Evolutionary conservation across 2,888 invertebrate species (phyloP).

Genomic region (Pristionchus fissidentatus): DNA sequence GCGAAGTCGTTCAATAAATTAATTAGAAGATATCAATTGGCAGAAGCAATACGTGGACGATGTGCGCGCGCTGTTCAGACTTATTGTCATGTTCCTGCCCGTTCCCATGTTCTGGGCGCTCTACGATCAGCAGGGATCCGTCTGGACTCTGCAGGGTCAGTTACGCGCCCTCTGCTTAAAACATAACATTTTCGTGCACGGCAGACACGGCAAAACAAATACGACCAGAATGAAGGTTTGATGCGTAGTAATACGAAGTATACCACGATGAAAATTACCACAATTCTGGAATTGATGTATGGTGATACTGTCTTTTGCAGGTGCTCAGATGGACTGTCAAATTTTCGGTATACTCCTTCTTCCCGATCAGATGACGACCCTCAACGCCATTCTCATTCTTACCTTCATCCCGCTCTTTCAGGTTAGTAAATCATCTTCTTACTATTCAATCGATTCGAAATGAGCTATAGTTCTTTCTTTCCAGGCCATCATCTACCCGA

Average conservation of each 20-base stretch:
- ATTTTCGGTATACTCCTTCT: slow-evolving; percentile 61
- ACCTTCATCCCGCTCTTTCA: slow-evolving; percentile 78
- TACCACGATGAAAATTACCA: too few species aligned
- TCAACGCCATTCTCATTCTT: slow-evolving; percentile 78
- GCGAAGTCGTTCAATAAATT: too few species aligned
- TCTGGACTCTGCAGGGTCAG: slow-evolving; percentile 91
- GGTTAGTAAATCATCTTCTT: neutral
- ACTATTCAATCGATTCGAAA: neutral
- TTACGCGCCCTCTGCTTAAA: too few species aligned
- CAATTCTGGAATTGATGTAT: too few species aligned
- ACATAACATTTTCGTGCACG: too few species aligned
- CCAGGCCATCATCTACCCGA: slow-evolving; percentile 73
- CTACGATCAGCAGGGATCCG: slow-evolving; percentile 94
- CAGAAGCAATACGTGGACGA: slow-evolving; percentile 68
- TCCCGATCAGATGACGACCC: slow-evolving; percentile 70
- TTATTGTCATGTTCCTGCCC: slow-evolving; percentile 74
- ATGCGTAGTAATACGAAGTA: too few species aligned
- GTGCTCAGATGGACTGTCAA: slow-evolving; percentile 71
- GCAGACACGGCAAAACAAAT: too few species aligned
- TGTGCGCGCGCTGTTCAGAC: slow-evolving; percentile 65
- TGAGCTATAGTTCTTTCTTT: neutral
- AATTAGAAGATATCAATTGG: too few species aligned
- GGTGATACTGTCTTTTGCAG: slow-evolving; percentile 39
- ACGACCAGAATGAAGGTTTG: too few species aligned
- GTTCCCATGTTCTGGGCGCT: slow-evolving; percentile 97